phyloP scores from a whole-genome alignment of 2,113 vertebrate species.

The Aphelocoma coerulescens region DNA sequence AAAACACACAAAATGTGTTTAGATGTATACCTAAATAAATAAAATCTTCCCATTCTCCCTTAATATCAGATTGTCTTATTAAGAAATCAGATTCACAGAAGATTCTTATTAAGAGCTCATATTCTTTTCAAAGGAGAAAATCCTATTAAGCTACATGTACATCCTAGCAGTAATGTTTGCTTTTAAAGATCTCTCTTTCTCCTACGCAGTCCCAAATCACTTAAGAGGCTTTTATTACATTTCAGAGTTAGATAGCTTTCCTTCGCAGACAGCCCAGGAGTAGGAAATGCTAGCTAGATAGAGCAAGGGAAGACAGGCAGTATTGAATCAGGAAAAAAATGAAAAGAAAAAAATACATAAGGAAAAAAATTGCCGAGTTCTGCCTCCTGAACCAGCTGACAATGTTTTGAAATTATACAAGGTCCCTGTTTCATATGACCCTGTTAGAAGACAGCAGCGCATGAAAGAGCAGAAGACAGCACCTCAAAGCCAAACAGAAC shows the following conservation, averaged over 20 bases:
- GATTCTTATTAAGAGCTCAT: conserved; percentile 47
- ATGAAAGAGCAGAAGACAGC: background rate
- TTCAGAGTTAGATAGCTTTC: conserved; percentile 59
- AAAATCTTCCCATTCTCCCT: background rate
- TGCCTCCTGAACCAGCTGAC: conserved; percentile 1
- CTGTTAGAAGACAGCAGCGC: background rate
- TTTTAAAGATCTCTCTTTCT: conserved; percentile 46
- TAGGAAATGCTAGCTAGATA: conserved; percentile 50
- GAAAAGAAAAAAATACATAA: background rate
- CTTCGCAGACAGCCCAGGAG: conserved; percentile 23
- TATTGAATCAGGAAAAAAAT: conserved; percentile 51
- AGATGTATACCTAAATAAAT: background rate
- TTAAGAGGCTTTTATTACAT: conserved; percentile 68
- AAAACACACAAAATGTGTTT: background rate
- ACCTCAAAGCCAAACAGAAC: background rate
- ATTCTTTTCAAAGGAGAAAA: conserved; percentile 39
- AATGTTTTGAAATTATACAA: background rate
- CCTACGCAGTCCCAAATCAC: conserved; percentile 59
- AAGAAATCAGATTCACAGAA: conserved; percentile 30
- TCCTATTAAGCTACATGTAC: conserved; percentile 33
- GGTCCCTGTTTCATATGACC: background rate
- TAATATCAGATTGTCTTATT: conserved; percentile 32
- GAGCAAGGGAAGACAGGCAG: conserved; percentile 7
- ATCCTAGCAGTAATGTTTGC: conserved; percentile 46
- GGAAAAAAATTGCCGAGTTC: background rate